Percentiles rank a stretch among this genome's conserved stretches.
Evolutionary conservation across 2,797 vertebrate genomes (phyloP).

Genomic region (Erethizon dorsatum): DNA sequence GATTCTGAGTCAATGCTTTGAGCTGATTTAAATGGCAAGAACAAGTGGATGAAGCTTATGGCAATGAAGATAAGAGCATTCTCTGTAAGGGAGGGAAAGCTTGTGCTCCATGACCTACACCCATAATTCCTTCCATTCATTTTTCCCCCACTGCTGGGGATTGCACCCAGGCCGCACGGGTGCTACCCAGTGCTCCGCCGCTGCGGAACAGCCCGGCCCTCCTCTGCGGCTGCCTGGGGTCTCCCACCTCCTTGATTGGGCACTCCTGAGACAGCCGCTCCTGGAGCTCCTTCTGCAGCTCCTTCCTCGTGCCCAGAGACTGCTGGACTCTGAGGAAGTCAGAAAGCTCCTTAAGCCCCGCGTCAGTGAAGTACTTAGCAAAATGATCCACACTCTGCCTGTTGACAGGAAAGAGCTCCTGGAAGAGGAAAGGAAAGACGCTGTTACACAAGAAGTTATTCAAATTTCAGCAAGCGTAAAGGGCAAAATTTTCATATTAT

Average conservation of each 20-base stretch:
- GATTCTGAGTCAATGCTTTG: not conserved
- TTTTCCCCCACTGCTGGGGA: not conserved
- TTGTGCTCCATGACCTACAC: not conserved
- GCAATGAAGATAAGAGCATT: not conserved
- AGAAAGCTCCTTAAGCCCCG: constrained; percentile 95
- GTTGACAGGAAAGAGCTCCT: constrained; percentile 96
- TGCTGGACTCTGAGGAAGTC: constrained; percentile 95
- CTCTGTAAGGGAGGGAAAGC: not conserved
- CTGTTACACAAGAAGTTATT: not conserved
- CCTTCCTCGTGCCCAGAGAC: constrained; percentile 95
- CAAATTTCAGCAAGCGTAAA: not conserved
- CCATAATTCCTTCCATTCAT: rapidly evolving
- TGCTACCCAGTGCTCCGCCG: not conserved
- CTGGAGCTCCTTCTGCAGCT: constrained; percentile 96
- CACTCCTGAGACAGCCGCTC: constrained; percentile 95
- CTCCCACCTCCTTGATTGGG: constrained; percentile 94
- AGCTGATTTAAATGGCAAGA: not conserved
- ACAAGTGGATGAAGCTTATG: not conserved
- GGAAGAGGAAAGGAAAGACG: constrained; percentile 56
- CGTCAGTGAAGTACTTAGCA: constrained; percentile 95
- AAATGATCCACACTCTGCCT: constrained; percentile 97
- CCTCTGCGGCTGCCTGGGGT: rapidly evolving
- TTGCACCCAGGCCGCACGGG: not conserved
- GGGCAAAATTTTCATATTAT: constrained; percentile 7
- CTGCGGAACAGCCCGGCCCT: not conserved